Conservation (phyloP, 2,797 vertebrate species). For the Rhinophrynus dorsalis region DNA sequence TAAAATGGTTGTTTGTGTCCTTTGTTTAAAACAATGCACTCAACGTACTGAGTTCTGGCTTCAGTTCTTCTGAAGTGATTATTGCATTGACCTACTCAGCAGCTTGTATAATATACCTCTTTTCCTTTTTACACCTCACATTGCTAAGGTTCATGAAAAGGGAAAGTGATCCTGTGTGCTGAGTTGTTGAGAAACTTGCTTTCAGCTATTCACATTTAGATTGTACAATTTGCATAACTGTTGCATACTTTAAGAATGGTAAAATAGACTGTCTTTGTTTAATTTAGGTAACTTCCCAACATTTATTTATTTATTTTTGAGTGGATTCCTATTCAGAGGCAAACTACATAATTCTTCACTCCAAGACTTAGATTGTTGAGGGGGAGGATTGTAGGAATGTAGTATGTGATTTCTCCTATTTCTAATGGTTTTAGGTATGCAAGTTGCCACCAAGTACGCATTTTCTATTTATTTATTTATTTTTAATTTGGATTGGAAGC, state of each 20-base stretch:
- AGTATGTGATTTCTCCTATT: background rate
- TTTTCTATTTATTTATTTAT: too few relatives aligned
- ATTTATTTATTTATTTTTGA: too few relatives aligned
- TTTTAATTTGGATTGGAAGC: too few relatives aligned
- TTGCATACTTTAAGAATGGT: constrained; percentile 9
- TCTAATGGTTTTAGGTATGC: too few relatives aligned
- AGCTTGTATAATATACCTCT: constrained; percentile 17
- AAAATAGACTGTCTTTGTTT: constrained; percentile 16
- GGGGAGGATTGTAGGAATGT: background rate
- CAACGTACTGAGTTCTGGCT: constrained; percentile 10
- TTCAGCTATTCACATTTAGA: constrained; percentile 41
- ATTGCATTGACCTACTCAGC: constrained; percentile 16
- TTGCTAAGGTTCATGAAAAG: background rate
- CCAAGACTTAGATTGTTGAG: background rate
- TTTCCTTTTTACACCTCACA: constrained; percentile 30
- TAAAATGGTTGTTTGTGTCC: constrained; percentile 11
- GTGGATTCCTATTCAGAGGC: constrained; percentile 5
- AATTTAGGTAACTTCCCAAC: constrained; percentile 14
- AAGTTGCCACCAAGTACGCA: too few relatives aligned
- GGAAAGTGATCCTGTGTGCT: background rate
- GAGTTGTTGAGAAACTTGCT: constrained; percentile 2
- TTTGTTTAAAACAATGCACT: constrained; percentile 16
- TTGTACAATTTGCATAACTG: constrained; percentile 41
- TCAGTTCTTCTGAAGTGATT: constrained; percentile 32
- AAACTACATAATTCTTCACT: background rate